Evolutionary conservation across 2,888 invertebrate genomes (phyloP).

Genomic region (Tigriopus californicus): DNA sequence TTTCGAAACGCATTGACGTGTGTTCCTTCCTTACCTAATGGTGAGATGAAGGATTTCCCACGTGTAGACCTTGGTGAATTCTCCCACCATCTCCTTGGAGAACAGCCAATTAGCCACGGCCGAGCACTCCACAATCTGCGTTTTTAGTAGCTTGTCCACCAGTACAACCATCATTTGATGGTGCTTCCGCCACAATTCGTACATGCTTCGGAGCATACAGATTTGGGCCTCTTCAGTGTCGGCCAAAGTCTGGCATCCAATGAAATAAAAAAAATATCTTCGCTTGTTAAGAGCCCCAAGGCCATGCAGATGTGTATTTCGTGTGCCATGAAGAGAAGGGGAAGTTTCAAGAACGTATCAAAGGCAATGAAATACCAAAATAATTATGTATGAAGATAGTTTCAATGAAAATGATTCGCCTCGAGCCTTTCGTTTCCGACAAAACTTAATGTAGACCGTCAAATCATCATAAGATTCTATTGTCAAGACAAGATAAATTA

Average conservation of each 20-base stretch:
- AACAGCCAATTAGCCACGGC: slow-evolving; percentile 97
- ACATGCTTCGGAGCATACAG: slow-evolving; percentile 73
- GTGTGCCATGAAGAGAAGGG: slow-evolving; percentile 1
- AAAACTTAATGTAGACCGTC: too few species aligned
- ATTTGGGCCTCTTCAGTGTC: slow-evolving; percentile 91
- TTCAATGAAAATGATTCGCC: too few species aligned
- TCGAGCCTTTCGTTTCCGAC: too few species aligned
- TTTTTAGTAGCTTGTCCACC: slow-evolving; percentile 90
- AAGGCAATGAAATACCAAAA: too few species aligned
- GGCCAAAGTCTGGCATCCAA: slow-evolving; percentile 26
- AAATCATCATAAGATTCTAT: too few species aligned
- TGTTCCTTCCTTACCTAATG: slow-evolving; percentile 33
- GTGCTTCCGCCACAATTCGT: slow-evolving; percentile 85
- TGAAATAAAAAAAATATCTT: too few species aligned
- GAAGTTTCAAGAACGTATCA: slow-evolving; percentile 15
- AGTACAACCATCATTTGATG: slow-evolving; percentile 89
- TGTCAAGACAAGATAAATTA: too few species aligned
- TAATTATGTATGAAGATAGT: too few species aligned
- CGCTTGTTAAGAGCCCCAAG: not conserved
- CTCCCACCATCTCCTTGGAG: slow-evolving; percentile 73
- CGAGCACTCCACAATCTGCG: slow-evolving; percentile 87
- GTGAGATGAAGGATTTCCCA: slow-evolving; percentile 95
- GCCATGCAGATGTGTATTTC: not conserved
- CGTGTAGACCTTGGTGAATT: slow-evolving; percentile 73
- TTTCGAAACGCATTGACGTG: not conserved